Base-by-base conservation (phyloP, 2,888 invertebrate species). In the Drosophila paranaensis region DNA sequence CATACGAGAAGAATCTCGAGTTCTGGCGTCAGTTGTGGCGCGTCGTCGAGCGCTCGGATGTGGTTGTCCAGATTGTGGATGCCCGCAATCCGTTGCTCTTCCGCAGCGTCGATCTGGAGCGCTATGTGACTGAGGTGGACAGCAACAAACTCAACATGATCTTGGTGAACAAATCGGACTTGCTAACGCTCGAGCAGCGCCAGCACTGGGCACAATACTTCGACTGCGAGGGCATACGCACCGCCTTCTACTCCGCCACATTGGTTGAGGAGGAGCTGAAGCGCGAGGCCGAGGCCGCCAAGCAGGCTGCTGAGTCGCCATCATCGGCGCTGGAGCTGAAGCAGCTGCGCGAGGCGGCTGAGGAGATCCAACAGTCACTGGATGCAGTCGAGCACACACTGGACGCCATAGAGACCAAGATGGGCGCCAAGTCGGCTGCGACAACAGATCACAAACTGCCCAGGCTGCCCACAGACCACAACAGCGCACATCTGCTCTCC, bases 21-120 rank as follows among this genome's bases (percentile, higher is more conserved):
- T 97, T 99, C 85, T 99, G 99, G 99, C 95, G 98, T 54, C 99
- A 99, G 92, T 92, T 99, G 39, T 99, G 99, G 99, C 95, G 99
- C 82, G 99, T 99, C 0, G 95, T 99, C n/a, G 99, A 99, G 92
- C 95, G 97, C 82, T 97, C 98, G 91, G 98, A 99, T 93, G 95
- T 99, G 0, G 94, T 99, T 16, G 95, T 98, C 14, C 97, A 99
- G 92, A 97, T 99, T 74, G 96, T 99, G 14, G 99, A 99, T 94
- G 98, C 98, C 0, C 94, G 99, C 77, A 98, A 99, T 94, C 99
- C 99, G 1, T 93, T 99, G 53, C 93, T 99, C 9, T 99, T 98
- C 89, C 95, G 98, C 60, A 98, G 98, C 93, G 95, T 96, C 88
- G 99, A 99, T 93, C 94, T 99, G 60, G 98, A 98, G 86, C 93